Base-by-base conservation (phyloP, 1,140 invertebrate species). In the Sipha flava region DNA sequence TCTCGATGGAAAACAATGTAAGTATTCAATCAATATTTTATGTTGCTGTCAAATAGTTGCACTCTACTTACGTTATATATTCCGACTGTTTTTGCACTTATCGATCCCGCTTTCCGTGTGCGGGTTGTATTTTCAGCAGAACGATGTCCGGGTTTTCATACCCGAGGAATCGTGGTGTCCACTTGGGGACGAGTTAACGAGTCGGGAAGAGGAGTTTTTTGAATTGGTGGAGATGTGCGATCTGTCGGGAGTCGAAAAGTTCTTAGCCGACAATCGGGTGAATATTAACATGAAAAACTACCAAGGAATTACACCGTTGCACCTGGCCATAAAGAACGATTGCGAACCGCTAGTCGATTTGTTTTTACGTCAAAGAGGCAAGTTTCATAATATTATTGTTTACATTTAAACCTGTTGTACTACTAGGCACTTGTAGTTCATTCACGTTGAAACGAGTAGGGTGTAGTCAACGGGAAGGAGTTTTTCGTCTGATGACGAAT, bases 261-360 rank as follows among this genome's bases (percentile, higher is more conserved):
- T 59, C 3, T 54, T 77, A 23, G 9, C 10, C 4, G 26, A 16
- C 14, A 77, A 77, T 23, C 21, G 21, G 14, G 6, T 77, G 26
- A 54, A 77, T 9, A 40, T 79, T 5, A 79, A 79, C 23, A 34
- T 64, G 40, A 64, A 66, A 34, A 45, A 54, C 70, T 83, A 82
- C 18, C 82, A 88, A 87, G 88, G 88, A 31, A 83, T 87, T 3
- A 87, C 88, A 10, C 88, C 88, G 7, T 85, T 90, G 9, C 86
- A 89, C 80, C 83, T 89, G 70, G 88, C 89, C 0, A 86, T 89
- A 5, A 83, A 85, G 81, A 87, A 86, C 68, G 83, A 85, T 57
- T 86, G 87, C 45, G 83, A 86, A 70, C 80, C 82, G 3, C 89
- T 90, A 87, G 87, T 90, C 4, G 86, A 88, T 77, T 88, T 86